phyloP scores from a whole-genome alignment of 2,113 vertebrate species.

The Dromiciops gliroides region DNA sequence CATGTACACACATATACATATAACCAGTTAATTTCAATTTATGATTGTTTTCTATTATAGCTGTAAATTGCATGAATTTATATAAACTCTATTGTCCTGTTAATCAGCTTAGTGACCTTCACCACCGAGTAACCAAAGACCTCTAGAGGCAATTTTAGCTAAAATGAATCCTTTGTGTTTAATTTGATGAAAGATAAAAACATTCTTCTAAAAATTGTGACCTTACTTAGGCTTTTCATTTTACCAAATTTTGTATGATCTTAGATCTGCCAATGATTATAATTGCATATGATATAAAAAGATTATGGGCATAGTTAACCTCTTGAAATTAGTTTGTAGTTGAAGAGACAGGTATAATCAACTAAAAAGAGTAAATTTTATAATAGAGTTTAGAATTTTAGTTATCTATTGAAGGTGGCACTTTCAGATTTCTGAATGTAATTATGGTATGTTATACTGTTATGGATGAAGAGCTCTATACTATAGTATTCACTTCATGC shows the following conservation, averaged over 20 bases:
- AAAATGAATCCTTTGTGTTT: conserved; percentile 59
- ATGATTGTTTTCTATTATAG: conserved; percentile 53
- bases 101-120: conserved; percentile 64
- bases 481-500: not conserved
- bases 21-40: conserved; percentile 56
- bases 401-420: conserved; percentile 16
- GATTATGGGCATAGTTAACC: conserved; percentile 41
- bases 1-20: no score
- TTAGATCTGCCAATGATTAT: conserved; percentile 61
- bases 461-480: not conserved
- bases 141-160: conserved; percentile 56
- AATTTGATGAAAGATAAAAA: conserved; percentile 66
- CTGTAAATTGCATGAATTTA: not conserved
- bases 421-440: conserved; percentile 38
- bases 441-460: not conserved
- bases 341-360: conserved; percentile 19
- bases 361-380: conserved; percentile 7
- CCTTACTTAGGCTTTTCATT: conserved; percentile 64
- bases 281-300: conserved; percentile 53
- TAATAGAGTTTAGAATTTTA: conserved; percentile 16
- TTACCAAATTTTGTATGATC: conserved; percentile 62
- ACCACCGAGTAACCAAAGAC: conserved; percentile 49
- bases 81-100: conserved; percentile 20
- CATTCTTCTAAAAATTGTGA: conserved; percentile 60
- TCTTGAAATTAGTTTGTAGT: conserved; percentile 46